Conservation (phyloP, 2,888 invertebrate genomes). For the Ashinkailepas kermadecensis region DNA sequence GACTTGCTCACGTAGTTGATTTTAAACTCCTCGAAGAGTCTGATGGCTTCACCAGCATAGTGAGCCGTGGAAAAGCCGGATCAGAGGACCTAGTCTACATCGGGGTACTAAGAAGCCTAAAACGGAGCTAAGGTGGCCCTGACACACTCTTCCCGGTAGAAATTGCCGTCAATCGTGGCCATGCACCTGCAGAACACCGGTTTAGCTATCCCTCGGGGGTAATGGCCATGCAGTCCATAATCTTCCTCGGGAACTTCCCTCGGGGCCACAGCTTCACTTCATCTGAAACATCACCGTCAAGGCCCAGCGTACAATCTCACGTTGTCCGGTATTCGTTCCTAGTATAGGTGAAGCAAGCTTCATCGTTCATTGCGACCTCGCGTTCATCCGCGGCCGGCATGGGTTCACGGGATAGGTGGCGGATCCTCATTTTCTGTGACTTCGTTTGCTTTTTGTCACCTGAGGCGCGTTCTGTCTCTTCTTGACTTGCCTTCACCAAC, state of each 20-base stretch:
- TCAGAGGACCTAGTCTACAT: neutral
- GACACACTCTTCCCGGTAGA: neutral
- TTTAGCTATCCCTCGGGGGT: neutral
- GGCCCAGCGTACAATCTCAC: neutral
- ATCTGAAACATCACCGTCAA: neutral
- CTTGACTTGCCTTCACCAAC: neutral
- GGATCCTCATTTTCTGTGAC: neutral
- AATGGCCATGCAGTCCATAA: neutral
- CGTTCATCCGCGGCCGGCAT: neutral
- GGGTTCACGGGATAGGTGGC: neutral
- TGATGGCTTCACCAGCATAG: neutral
- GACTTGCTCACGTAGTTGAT: no score
- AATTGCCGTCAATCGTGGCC: neutral
- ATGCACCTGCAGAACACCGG: neutral
- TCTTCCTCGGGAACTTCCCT: neutral
- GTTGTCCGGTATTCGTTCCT: neutral
- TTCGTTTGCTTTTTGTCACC: neutral
- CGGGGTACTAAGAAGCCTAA: neutral
- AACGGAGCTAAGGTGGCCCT: neutral
- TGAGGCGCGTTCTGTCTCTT: neutral
- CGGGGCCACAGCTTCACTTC: neutral
- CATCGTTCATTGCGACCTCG: neutral
- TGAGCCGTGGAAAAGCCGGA: neutral
- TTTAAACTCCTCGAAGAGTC: neutral
- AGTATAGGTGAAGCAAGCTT: neutral